Evolutionary conservation across 1,140 invertebrate species (phyloP), one percentile per base, ranked within the genome.

Genomic region (Neodiprion fabricii): DNA sequence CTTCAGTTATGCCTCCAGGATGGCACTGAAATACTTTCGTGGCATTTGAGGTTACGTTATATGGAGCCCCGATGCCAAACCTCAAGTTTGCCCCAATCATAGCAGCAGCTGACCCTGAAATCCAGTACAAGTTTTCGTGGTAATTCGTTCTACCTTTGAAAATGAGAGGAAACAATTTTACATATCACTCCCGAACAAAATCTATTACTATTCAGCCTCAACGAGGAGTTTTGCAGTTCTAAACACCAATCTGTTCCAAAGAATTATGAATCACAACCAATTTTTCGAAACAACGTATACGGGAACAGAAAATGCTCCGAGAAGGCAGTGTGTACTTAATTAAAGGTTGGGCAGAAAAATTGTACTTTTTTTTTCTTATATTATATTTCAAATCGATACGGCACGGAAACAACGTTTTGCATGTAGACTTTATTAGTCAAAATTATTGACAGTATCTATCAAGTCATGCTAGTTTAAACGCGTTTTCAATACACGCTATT

Each of bases 81-180:
- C 94, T 90, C 71, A 94, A 89, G 83, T 94, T 94, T 76, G 93
- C 93, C 49, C 93, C 93, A 78, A 94, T 94, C 93, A 95, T 94
- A 72, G 91, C 92, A 84, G 92, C 92, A 78, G 91, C 91, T 82
- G 91, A 92, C 77, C 91, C 93, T 92, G 84, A 85, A 87, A 65
- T 71, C 67, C 70, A 72, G 61, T 74, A 79, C 73, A 75, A 10
- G 65, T 9, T 48, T 11, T 47, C 61, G 17, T 14, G 9, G 28
- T 40, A 40, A 40, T 40, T 40, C 28, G 28, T 40, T 40, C 5
- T 40, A 5, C 28, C 28, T 40, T 40, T 40, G 1, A 40, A 40
- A 40, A 40, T 40, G 28, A 9, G 11, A 17, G 28, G 48, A 53
- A 14, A 71, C 48, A 71, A 70, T 17, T 70, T 14, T 65, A 1